Base-by-base conservation (phyloP, 2,113 vertebrate species). In the Glaucomys volans region DNA sequence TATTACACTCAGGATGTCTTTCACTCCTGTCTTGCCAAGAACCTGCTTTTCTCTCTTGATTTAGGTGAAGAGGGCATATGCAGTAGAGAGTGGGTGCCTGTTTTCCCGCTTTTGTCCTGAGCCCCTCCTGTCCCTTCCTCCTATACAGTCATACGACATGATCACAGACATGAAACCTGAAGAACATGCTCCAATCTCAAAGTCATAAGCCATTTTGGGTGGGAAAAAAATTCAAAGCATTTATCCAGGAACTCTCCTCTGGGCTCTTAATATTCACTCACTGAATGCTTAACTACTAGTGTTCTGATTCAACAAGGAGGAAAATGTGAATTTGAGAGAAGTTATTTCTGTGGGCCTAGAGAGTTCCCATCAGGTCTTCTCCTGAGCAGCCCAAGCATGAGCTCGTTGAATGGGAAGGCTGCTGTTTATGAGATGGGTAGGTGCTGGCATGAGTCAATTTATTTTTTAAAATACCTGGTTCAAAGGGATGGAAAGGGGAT, bases 11-110 rank as follows among this genome's bases (percentile, higher is more conserved):
- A 32, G 64, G 44, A 47, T 62, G 80, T 75, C 79, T 93, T 94
- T 88, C 80, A 74, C 62, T 94, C 54, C 22, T 42, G n/a, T 87
- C 26, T 85, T 57, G 81, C 90, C 76, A 85, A 44, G 82, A 96
- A 50, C 28, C 9, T 12, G 66, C 22, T 14, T 35, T 94, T 83
- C 47, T 54, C 37, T 92, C 83, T 92, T 16, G 47, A 79, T 80
- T 83, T 42, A 84, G 59, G 66, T 32, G 69, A 71, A 47, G 54
- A 87, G 40, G 40, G 17, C 42, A 0, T 62, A 16, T 47, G n/a
- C 54, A 64, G 62, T 16, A 26, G 28, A 2, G 30, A 59, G 44
- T 42, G 50, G 72, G 24, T 13, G 11, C 64, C 24, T 76, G 37
- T 13, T 67, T 62, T 8, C 44, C 52, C 4, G n/a, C 83, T n/a